phyloP scores from a whole-genome alignment of 23 tunicate genomes.

The Phallusia fumigata region DNA sequence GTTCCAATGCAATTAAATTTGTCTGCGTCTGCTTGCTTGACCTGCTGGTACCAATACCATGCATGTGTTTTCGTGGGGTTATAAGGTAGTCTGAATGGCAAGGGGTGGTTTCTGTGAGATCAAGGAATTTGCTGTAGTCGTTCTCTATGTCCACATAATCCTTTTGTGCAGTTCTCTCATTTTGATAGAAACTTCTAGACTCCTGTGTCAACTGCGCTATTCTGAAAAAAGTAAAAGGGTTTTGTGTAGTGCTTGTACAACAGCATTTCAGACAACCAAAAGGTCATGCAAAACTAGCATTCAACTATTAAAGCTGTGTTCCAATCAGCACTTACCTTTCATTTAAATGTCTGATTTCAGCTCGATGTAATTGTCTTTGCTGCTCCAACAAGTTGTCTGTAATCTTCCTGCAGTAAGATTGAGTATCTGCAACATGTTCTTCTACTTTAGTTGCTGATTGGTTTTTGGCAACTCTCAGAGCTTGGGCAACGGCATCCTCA shows the following conservation, averaged over 20 bases:
- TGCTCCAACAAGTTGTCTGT: conserved; percentile 22
- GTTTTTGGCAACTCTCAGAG: conserved; percentile 51
- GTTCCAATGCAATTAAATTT: conserved; percentile 59
- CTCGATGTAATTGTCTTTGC: conserved; percentile 32
- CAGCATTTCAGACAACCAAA: too few species aligned
- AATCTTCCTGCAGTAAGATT: conserved; percentile 28
- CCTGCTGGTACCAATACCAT: conserved; percentile 29
- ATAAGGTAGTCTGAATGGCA: conserved; percentile 60
- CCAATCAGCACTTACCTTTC: conserved; percentile 37
- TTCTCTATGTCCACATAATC: conserved; percentile 68
- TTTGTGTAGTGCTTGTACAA: too few species aligned
- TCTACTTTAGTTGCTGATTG: conserved; percentile 16
- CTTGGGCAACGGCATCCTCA: conserved; percentile 55
- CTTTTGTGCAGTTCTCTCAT: conserved; percentile 39
- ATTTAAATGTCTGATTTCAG: conserved; percentile 41
- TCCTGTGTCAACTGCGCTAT: conserved; percentile 44
- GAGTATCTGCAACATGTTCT: conserved; percentile 26
- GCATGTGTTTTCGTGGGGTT: conserved; percentile 32
- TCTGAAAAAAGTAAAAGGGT: conserved; percentile 18
- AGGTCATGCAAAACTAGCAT: too few species aligned
- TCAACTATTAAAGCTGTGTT: too few species aligned
- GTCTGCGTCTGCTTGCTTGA: conserved; percentile 43
- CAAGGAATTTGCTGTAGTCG: conserved; percentile 71
- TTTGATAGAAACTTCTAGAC: conserved; percentile 19
- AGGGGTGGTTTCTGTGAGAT: conserved; percentile 33